Evolutionary conservation across 1,140 invertebrate species (phyloP).

Genomic region (Saxidomus purpurata): DNA sequence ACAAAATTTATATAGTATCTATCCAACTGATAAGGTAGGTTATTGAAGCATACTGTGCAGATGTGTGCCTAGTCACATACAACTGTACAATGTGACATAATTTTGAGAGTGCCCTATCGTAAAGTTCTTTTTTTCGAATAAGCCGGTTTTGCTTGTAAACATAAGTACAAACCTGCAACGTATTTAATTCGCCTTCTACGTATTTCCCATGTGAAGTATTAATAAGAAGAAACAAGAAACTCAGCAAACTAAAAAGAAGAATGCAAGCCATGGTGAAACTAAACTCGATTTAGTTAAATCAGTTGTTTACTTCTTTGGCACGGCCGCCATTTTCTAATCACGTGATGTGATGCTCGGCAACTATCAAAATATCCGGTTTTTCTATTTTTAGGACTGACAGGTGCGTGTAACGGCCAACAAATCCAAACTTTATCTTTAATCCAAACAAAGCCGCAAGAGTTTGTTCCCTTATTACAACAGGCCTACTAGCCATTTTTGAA

Average conservation of each 20-base stretch:
- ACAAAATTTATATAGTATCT: no score
- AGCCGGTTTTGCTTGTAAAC: no score
- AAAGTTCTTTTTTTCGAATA: no score
- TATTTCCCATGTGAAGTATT: conserved; percentile 28
- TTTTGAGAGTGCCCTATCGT: no score
- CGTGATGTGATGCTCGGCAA: conserved; percentile 53
- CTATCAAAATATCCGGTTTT: conserved; percentile 38
- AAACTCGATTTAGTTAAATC: no score
- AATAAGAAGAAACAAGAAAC: not conserved
- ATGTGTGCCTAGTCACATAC: no score
- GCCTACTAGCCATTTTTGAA: no score
- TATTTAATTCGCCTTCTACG: conserved; percentile 43
- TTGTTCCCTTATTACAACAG: not conserved
- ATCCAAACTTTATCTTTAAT: not conserved
- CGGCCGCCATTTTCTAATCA: conserved; percentile 53
- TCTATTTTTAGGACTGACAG: not conserved
- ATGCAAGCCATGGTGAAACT: not conserved
- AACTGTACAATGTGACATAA: no score
- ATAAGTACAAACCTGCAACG: conserved; percentile 28
- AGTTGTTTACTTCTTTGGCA: no score
- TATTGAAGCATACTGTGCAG: no score
- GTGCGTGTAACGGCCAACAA: not conserved
- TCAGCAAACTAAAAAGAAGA: not conserved
- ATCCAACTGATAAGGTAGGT: no score
- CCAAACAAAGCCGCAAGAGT: not conserved